Percentiles rank a stretch among this genome's conserved stretches.
Conservation (phyloP, 1,140 invertebrate species). For the Delia radicum region DNA sequence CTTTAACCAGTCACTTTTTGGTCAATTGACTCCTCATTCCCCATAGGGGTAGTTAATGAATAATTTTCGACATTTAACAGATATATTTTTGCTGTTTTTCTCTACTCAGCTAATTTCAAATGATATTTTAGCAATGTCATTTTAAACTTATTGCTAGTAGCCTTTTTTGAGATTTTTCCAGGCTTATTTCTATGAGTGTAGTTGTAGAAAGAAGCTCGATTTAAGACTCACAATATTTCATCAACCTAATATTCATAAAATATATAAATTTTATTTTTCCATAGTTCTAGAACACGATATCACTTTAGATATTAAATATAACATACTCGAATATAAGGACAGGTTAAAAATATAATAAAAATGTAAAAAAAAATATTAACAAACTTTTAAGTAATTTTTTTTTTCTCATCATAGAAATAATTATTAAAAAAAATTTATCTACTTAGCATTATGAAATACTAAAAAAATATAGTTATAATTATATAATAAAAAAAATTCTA, state of each 20-base stretch:
- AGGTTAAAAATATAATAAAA: neutral
- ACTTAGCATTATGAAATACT: neutral
- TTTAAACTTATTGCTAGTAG: no score
- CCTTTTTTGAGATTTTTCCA: no score
- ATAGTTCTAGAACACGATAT: neutral
- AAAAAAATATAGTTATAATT: neutral
- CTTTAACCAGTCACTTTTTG: no score
- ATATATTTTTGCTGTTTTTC: no score
- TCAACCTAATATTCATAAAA: neutral
- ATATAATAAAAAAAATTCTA: neutral
- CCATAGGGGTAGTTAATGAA: no score
- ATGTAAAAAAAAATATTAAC: neutral
- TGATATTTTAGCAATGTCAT: no score
- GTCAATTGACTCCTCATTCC: no score
- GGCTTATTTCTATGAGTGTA: no score
- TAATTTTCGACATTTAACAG: no score
- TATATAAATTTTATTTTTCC: neutral
- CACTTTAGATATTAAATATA: neutral
- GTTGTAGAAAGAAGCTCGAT: no score
- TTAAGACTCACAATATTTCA: no score
- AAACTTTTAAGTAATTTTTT: neutral
- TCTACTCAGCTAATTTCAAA: no score
- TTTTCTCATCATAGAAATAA: neutral
- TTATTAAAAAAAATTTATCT: neutral
- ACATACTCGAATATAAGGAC: neutral